A percentile compares a stretch with the other conserved stretches of the same genome.
Conservation (phyloP, 2,113 vertebrate genomes). For the Papio anubis region DNA sequence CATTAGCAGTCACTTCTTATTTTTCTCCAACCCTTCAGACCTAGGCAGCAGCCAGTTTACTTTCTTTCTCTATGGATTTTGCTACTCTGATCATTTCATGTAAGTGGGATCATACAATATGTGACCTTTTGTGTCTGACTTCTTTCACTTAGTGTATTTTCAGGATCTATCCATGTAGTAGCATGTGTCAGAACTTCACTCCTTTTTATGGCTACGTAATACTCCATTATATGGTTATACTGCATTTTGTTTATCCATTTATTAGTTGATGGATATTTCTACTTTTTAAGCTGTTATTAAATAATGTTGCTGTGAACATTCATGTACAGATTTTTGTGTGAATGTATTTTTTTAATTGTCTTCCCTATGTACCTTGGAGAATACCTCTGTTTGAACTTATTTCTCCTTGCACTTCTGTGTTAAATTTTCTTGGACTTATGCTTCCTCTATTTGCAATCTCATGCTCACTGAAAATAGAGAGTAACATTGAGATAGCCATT, state of each 20-base stretch:
- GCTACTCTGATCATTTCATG: not conserved
- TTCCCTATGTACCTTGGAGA: not conserved
- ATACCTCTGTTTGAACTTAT: not conserved
- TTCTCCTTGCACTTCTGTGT: slow-evolving; percentile 8
- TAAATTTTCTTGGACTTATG: not conserved
- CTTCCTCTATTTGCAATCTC: slow-evolving; percentile 4
- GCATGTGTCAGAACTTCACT: not conserved
- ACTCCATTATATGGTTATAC: not conserved
- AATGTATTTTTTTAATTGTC: not conserved
- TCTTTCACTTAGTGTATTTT: slow-evolving; percentile 39
- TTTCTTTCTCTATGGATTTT: not conserved
- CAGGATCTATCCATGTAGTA: not conserved
- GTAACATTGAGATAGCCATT: not conserved
- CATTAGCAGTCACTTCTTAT: not conserved
- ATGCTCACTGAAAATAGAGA: not conserved
- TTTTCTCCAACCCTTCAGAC: not conserved
- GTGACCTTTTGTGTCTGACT: not conserved
- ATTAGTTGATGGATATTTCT: not conserved
- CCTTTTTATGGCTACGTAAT: slow-evolving; percentile 16
- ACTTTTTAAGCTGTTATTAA: not conserved
- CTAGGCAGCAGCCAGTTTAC: not conserved
- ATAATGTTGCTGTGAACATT: not conserved
- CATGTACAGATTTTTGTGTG: not conserved
- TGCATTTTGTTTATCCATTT: not conserved
- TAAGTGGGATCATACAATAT: not conserved